Conservation (phyloP, 2,888 invertebrate species). For the Chrysotoxum bicinctum region DNA sequence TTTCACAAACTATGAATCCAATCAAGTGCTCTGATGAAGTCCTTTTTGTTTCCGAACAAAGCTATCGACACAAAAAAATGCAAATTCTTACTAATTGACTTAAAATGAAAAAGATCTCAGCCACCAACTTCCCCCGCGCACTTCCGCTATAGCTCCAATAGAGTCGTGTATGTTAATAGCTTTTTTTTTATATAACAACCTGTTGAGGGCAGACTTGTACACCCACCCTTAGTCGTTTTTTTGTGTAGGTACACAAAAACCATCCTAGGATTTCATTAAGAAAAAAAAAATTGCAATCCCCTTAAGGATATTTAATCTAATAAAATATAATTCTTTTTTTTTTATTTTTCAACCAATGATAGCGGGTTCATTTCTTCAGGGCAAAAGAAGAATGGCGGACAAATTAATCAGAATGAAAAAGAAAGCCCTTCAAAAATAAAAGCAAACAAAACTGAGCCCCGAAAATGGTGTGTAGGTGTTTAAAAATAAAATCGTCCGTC, state of each 20-base stretch:
- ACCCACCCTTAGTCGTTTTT: background rate
- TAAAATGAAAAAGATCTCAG: background rate
- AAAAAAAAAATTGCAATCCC: background rate
- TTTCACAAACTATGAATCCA: conserved; percentile 9
- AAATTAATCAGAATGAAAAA: background rate
- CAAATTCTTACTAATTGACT: conserved; percentile 13
- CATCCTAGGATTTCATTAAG: background rate
- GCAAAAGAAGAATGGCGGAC: background rate
- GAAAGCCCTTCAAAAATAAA: background rate
- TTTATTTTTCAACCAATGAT: background rate
- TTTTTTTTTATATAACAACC: conserved; percentile 15
- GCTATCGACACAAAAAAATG: background rate
- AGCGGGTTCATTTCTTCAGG: background rate
- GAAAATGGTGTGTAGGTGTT: background rate
- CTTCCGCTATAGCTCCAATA: background rate
- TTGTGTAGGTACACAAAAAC: background rate
- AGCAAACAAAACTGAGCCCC: background rate
- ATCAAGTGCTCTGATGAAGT: conserved; percentile 30
- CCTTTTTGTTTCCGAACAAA: conserved; percentile 9
- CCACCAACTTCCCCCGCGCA: background rate
- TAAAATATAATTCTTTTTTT: conserved; percentile 26
- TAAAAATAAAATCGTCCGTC: conserved; percentile 15
- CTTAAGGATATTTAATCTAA: conserved; percentile 25
- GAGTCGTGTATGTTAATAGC: background rate
- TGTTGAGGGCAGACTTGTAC: background rate